Conservation (phyloP, 37 sponge, comb jelly and placozoan genomes). For the Halichondria panicea region DNA sequence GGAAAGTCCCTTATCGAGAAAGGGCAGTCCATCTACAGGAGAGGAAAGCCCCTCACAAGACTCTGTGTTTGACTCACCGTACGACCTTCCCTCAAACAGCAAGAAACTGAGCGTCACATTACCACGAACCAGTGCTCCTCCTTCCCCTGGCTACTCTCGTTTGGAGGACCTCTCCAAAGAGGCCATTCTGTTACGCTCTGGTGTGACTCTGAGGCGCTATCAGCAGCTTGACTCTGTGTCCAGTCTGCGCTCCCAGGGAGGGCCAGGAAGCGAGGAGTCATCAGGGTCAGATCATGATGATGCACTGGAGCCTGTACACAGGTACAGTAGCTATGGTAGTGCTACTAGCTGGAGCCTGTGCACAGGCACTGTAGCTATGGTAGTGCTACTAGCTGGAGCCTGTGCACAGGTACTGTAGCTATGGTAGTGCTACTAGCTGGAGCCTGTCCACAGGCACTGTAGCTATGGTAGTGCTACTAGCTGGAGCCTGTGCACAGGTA, state of each 20-base stretch:
- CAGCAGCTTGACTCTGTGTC: slow-evolving; percentile 9
- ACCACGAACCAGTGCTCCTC: not conserved
- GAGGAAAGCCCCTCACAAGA: too few relatives aligned
- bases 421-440: too few relatives aligned
- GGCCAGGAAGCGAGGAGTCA: not conserved
- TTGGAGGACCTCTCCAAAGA: slow-evolving; percentile 23
- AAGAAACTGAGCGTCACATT: too few relatives aligned
- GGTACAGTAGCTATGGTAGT: too few relatives aligned
- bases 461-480: too few relatives aligned
- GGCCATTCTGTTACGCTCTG: slow-evolving; percentile 44
- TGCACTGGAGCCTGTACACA: slow-evolving; percentile 35
- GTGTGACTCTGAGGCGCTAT: slow-evolving; percentile 28
- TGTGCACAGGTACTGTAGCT: slow-evolving; percentile 24
- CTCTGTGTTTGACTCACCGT: not conserved
- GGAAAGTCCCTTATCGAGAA: too few relatives aligned
- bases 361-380: too few relatives aligned
- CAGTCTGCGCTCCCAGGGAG: not conserved
- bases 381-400: too few relatives aligned
- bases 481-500: too few relatives aligned
- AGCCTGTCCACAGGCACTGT: slow-evolving; percentile 31
- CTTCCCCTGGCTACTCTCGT: slow-evolving; percentile 7
- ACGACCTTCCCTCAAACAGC: slow-evolving; percentile 37
- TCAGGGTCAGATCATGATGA: slow-evolving; percentile 8
- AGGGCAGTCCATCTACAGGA: too few relatives aligned
- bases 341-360: slow-evolving; percentile 37